phyloP scores from a whole-genome alignment of 1,140 invertebrate genomes.

The Zaprionus vittiger region DNA sequence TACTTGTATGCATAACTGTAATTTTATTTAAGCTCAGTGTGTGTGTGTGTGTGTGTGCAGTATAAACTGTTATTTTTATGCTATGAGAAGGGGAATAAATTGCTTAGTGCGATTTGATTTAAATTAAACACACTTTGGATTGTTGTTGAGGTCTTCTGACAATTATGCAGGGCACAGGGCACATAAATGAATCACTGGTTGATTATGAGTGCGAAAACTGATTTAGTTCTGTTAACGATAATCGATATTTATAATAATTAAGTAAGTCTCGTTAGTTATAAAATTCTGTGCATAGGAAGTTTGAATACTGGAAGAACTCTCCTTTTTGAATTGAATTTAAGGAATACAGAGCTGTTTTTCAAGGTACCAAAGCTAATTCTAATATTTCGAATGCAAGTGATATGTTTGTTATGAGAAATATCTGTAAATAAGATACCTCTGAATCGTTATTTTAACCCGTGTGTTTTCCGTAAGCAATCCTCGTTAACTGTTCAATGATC shows the following conservation, averaged over 20 bases:
- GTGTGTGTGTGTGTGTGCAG: background rate
- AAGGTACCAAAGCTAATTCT: too few species aligned
- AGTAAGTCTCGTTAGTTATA: background rate
- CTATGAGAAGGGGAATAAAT: background rate
- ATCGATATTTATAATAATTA: background rate
- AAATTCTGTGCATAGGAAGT: background rate
- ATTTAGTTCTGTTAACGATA: too few species aligned
- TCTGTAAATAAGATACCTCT: background rate
- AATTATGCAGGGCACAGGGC: background rate
- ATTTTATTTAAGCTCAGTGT: background rate
- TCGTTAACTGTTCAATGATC: background rate
- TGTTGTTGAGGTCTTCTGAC: background rate
- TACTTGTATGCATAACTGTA: slow-evolving; percentile 8
- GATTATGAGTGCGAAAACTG: background rate
- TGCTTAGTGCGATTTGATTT: background rate
- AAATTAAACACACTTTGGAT: background rate
- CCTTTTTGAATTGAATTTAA: too few species aligned
- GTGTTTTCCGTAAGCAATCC: background rate
- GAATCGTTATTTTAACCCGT: background rate
- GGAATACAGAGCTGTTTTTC: too few species aligned
- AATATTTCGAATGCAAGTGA: background rate
- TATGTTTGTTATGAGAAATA: background rate
- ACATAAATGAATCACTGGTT: background rate
- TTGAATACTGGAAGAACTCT: too few species aligned
- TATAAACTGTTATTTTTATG: background rate